Percentiles rank a stretch among this genome's conserved stretches.
phyloP scores from a whole-genome alignment of 2,113 vertebrate species.

The Muntiacus reevesi region DNA sequence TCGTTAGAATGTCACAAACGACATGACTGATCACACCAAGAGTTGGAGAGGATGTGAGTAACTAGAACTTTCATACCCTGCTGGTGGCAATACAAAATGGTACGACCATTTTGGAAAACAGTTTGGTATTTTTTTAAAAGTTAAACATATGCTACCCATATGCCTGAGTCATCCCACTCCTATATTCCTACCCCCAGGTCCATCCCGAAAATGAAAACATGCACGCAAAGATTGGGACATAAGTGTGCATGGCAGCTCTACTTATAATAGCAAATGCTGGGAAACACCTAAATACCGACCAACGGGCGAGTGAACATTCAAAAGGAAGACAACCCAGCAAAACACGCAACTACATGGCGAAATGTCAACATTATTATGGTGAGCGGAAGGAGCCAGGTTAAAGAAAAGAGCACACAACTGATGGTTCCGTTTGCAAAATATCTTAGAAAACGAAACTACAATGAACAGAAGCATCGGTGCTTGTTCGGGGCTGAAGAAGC shows the following conservation, averaged over 20 bases:
- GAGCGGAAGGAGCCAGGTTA: neutral
- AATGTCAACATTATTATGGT: neutral
- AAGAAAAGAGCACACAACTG: too few relatives aligned
- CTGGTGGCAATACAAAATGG: neutral
- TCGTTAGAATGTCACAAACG: neutral
- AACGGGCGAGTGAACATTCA: neutral
- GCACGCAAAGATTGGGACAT: neutral
- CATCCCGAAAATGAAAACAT: neutral
- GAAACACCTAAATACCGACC: neutral
- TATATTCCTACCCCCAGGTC: neutral
- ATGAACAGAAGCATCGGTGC: neutral
- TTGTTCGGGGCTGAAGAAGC: neutral
- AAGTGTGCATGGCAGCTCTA: neutral
- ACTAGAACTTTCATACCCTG: neutral
- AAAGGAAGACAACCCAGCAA: neutral
- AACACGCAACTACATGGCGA: rapidly evolving
- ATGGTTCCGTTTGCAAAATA: neutral
- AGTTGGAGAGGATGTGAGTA: neutral
- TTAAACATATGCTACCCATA: neutral
- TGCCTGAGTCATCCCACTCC: neutral
- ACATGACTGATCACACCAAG: neutral
- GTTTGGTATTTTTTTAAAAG: neutral
- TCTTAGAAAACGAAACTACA: neutral
- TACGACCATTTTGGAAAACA: neutral
- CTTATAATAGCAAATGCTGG: neutral